Evolutionary conservation across 2,888 invertebrate genomes (phyloP).

Genomic region (Megastigmus dorsalis): DNA sequence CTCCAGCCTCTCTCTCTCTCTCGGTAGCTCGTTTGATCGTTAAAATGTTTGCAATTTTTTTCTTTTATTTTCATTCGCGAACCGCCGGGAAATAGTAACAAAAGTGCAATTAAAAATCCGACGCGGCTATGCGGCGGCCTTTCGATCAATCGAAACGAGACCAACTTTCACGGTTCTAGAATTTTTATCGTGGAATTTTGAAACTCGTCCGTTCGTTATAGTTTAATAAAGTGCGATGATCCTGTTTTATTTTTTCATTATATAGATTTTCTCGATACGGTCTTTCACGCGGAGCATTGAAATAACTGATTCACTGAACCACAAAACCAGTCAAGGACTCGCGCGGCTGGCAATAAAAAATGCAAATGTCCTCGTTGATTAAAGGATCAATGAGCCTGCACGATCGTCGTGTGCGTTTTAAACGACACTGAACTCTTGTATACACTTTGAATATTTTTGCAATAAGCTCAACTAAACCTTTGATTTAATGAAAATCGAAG

Average conservation of each 20-base stretch:
- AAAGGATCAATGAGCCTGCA: too few species aligned
- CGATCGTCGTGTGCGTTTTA: too few species aligned
- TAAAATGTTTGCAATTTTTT: neutral
- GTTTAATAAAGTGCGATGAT: slow-evolving; percentile 13
- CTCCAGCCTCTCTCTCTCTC: too few species aligned
- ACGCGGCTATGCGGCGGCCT: neutral
- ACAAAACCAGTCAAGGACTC: neutral
- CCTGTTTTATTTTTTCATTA: too few species aligned
- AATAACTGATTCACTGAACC: too few species aligned
- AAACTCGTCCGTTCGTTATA: neutral
- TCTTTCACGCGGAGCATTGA: slow-evolving; percentile 12
- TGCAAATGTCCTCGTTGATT: slow-evolving; percentile 7
- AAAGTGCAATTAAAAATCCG: neutral
- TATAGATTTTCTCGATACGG: slow-evolving; percentile 10
- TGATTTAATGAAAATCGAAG: too few species aligned
- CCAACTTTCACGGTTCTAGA: neutral
- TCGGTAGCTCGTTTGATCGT: too few species aligned
- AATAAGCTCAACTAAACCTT: too few species aligned
- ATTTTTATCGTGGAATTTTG: neutral
- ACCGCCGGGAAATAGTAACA: neutral
- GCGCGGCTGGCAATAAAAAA: slow-evolving; percentile 8
- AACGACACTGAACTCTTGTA: too few species aligned
- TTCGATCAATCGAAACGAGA: neutral
- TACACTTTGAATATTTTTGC: too few species aligned
- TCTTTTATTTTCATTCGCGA: neutral